Conservation (phyloP, 2,797 vertebrate species). For the Spinus pinus region DNA sequence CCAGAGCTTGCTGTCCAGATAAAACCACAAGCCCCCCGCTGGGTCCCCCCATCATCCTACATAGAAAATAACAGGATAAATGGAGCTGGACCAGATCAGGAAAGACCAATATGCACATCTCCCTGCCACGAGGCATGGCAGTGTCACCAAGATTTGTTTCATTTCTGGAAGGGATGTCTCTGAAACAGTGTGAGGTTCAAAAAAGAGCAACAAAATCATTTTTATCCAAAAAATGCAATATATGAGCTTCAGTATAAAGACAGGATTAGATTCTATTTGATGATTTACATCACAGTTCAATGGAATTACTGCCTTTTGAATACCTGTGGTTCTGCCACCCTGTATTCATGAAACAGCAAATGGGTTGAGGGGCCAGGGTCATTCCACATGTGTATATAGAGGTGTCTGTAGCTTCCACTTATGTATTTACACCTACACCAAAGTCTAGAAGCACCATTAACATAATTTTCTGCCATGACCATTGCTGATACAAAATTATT, state of each 20-base stretch:
- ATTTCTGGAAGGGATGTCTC: neutral
- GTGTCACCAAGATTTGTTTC: neutral
- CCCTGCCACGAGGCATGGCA: neutral
- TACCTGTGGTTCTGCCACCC: rapidly evolving
- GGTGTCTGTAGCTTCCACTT: neutral
- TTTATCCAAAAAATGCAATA: neutral
- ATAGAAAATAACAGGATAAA: neutral
- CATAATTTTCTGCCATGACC: neutral
- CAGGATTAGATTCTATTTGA: neutral
- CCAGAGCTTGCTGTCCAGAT: neutral
- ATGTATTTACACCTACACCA: rapidly evolving
- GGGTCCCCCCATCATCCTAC: rapidly evolving
- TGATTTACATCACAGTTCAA: neutral
- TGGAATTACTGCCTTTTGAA: neutral
- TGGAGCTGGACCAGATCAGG: neutral
- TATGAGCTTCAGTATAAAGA: neutral
- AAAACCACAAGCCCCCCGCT: neutral
- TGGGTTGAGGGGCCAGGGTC: neutral
- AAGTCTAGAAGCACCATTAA: neutral
- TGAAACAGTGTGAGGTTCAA: rapidly evolving
- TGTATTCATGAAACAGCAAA: neutral
- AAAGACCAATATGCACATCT: neutral
- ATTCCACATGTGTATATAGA: rapidly evolving
- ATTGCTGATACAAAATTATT: neutral
- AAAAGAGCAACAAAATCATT: neutral